Evolutionary conservation across 2,113 vertebrate genomes (phyloP).

Genomic region (Mormyrus lacerda): DNA sequence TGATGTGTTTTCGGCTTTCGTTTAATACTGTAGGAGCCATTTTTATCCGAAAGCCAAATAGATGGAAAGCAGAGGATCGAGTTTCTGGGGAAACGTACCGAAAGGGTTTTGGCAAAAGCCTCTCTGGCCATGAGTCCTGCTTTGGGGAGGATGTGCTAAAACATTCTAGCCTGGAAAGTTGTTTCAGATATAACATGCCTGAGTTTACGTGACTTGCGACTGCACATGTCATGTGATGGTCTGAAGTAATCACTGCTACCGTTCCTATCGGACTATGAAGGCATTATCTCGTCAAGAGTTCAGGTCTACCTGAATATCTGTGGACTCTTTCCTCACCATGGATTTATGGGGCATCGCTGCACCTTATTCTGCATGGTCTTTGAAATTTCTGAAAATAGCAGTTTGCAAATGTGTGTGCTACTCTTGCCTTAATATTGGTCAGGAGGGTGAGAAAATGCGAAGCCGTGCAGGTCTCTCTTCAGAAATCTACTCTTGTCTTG

Average conservation of each 20-base stretch:
- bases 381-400: conserved; percentile 5
- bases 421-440: conserved; percentile 1
- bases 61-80: not conserved
- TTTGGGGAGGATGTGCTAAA: not conserved
- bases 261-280: conserved; percentile 36
- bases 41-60: not conserved
- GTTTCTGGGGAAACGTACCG: not conserved
- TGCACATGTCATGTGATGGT: conserved; percentile 26
- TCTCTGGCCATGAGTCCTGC: not conserved
- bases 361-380: not conserved
- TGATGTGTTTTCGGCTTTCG: not conserved
- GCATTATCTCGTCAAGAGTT: conserved; percentile 58
- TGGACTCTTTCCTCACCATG: not conserved
- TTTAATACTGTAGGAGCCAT: not conserved
- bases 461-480: conserved; percentile 10
- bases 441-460: not conserved
- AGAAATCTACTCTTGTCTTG: conserved; percentile 32
- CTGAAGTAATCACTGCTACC: conserved; percentile 32
- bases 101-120: not conserved
- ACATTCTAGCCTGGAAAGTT: conserved; percentile 11
- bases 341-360: not conserved
- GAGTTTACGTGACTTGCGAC: conserved; percentile 27
- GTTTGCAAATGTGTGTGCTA: conserved; percentile 21
- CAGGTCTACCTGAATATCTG: conserved; percentile 43
- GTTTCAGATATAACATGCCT: not conserved